These are phyloP conservation scores for Semicossyphus pulcher DNA, from an alignment of 2,113 vertebrate genomes.

Conservation along the genomic window DNA sequence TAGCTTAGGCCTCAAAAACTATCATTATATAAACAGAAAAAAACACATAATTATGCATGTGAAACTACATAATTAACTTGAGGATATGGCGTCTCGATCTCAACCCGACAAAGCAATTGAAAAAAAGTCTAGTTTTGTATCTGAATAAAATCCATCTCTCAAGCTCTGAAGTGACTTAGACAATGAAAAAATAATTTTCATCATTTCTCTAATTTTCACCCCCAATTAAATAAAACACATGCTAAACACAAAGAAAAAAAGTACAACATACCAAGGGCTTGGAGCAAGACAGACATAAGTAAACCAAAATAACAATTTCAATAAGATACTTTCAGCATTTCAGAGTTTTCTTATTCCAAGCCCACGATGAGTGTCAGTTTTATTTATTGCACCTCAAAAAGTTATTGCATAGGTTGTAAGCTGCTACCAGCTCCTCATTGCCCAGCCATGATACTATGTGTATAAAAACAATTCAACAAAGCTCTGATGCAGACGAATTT, in stretches of 20 bases:
- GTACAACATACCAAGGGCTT: slow-evolving; percentile 53
- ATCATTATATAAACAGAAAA: slow-evolving; percentile 22
- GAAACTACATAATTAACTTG: slow-evolving; percentile 10
- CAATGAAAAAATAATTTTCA: slow-evolving; percentile 30
- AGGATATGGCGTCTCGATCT: not conserved
- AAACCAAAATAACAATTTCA: slow-evolving; percentile 50
- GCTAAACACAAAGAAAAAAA: slow-evolving; percentile 51
- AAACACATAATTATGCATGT: slow-evolving; percentile 6
- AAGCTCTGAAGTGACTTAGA: slow-evolving; percentile 6
- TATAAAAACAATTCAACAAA: slow-evolving; percentile 31
- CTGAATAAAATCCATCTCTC: not conserved
- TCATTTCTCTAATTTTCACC: slow-evolving; percentile 5
- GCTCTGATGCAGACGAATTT: slow-evolving; percentile 42
- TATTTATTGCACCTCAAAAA: slow-evolving; percentile 82
- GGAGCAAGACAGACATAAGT: slow-evolving; percentile 16
- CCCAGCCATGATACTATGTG: slow-evolving; percentile 80
- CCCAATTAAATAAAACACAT: slow-evolving; percentile 61
- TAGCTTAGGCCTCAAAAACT: no score
- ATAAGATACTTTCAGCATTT: slow-evolving; percentile 3
- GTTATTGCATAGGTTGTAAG: slow-evolving; percentile 86
- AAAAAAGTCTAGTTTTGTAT: not conserved
- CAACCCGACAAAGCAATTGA: not conserved
- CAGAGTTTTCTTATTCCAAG: slow-evolving; percentile 47
- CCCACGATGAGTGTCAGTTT: slow-evolving; percentile 62
- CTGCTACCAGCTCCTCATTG: slow-evolving; percentile 82